phyloP scores from a whole-genome alignment of 1,140 invertebrate species.

The Brachionus sp. region DNA sequence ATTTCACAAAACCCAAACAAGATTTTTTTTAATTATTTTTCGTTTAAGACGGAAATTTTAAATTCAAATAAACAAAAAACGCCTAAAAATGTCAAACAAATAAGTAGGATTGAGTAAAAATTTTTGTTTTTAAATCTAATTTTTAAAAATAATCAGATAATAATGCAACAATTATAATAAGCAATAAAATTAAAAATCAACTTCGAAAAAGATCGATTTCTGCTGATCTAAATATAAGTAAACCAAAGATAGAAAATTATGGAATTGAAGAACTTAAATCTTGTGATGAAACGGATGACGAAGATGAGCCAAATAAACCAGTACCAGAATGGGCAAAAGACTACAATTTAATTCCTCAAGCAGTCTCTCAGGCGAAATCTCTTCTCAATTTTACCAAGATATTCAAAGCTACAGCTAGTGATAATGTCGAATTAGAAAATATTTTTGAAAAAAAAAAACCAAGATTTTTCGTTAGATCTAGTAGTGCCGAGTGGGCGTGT shows the following conservation, averaged over 20 bases:
- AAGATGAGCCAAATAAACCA: conserved; percentile 40
- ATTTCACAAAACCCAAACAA: no score
- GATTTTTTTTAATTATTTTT: background rate
- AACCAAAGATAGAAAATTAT: background rate
- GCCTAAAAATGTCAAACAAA: background rate
- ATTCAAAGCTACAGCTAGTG: background rate
- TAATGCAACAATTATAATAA: background rate
- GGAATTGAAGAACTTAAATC: background rate
- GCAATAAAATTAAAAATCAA: background rate
- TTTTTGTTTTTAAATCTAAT: background rate
- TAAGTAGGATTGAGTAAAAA: background rate
- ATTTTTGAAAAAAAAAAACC: conserved; percentile 27
- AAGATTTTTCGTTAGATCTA: background rate
- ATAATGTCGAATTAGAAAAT: background rate
- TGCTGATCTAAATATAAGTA: background rate
- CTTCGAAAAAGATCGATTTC: background rate
- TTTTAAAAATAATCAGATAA: background rate
- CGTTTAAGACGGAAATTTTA: background rate
- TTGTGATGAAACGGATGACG: conserved; percentile 37
- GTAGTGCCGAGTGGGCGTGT: conserved; percentile 13
- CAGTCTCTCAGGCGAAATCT: background rate
- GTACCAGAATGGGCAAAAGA: conserved; percentile 36
- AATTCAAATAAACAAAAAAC: background rate
- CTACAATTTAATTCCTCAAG: background rate
- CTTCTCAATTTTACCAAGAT: conserved; percentile 37